These are phyloP conservation scores for Heterocephalus glaber DNA, from an alignment of 2,113 vertebrate species.

Conservation along the genomic window DNA sequence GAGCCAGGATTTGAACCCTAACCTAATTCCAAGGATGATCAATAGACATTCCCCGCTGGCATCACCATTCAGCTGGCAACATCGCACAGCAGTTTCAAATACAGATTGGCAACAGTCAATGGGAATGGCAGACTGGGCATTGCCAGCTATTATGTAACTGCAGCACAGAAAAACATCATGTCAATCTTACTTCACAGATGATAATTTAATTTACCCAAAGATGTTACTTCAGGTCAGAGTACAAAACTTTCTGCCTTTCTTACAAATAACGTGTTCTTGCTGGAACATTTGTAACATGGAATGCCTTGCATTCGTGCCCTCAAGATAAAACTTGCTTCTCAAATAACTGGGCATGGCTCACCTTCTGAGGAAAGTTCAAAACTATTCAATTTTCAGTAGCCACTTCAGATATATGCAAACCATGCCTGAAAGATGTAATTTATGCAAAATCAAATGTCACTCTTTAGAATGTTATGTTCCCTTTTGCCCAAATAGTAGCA, in stretches of 20 bases:
- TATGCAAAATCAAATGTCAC: neutral
- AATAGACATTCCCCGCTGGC: neutral
- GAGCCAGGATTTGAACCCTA: neutral
- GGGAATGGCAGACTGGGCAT: neutral
- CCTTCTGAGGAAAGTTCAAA: neutral
- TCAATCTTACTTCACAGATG: neutral
- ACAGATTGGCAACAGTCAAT: neutral
- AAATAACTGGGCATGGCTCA: neutral
- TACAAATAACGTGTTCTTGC: neutral
- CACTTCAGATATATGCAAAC: neutral
- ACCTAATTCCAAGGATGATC: neutral
- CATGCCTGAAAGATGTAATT: neutral
- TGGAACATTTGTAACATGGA: neutral
- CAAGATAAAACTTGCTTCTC: neutral
- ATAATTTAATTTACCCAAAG: neutral
- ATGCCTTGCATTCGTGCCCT: neutral
- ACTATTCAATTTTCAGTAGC: neutral
- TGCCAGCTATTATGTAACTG: neutral
- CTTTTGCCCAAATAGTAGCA: neutral
- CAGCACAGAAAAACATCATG: neutral
- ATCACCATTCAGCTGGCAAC: neutral
- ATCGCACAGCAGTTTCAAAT: neutral
- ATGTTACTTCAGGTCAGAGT: neutral
- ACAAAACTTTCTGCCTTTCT: slow-evolving; percentile 13
- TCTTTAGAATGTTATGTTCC: neutral